A percentile compares a stretch with the other conserved stretches of the same genome.
Evolutionary conservation across 2,113 vertebrate genomes (phyloP).

Genomic region (Sinocyclocheilus anshuiensis): DNA sequence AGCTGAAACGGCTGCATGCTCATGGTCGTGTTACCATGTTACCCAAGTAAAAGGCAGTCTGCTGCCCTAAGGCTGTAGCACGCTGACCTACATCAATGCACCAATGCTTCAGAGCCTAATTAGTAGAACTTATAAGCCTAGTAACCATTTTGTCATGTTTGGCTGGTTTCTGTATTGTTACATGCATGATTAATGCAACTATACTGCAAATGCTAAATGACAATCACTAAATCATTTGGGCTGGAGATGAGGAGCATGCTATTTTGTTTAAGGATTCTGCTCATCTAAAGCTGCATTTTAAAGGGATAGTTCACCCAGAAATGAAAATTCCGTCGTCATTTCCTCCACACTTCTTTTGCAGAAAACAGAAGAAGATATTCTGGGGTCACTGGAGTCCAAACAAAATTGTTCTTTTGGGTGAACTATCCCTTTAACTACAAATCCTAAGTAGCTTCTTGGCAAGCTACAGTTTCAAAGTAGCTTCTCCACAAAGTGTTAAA

Average conservation of each 20-base stretch:
- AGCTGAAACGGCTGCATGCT: constrained; percentile 2
- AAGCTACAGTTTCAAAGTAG: no score
- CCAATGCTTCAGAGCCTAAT: constrained; percentile 20
- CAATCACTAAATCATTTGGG: neutral
- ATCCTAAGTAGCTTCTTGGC: no score
- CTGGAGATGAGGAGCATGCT: neutral
- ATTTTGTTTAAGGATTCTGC: neutral
- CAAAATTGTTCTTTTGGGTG: no score
- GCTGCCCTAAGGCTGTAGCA: constrained; percentile 7
- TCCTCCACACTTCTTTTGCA: no score
- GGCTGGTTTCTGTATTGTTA: constrained; percentile 14
- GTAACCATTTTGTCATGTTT: constrained; percentile 2
- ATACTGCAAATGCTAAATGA: constrained; percentile 17
- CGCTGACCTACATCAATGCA: constrained; percentile 33
- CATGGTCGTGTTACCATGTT: neutral
- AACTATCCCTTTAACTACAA: no score
- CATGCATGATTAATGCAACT: constrained; percentile 13
- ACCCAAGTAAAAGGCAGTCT: constrained; percentile 15
- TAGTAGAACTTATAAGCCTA: constrained; percentile 10
- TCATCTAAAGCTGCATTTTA: neutral
- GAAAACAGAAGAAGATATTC: no score
- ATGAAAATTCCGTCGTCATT: no score
- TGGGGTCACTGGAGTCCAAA: no score
- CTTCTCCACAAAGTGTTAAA: neutral
- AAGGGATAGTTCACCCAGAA: neutral